These are phyloP conservation scores for Aldrovandia affinis DNA, from an alignment of 2,797 vertebrate species.

Conservation along the genomic window DNA sequence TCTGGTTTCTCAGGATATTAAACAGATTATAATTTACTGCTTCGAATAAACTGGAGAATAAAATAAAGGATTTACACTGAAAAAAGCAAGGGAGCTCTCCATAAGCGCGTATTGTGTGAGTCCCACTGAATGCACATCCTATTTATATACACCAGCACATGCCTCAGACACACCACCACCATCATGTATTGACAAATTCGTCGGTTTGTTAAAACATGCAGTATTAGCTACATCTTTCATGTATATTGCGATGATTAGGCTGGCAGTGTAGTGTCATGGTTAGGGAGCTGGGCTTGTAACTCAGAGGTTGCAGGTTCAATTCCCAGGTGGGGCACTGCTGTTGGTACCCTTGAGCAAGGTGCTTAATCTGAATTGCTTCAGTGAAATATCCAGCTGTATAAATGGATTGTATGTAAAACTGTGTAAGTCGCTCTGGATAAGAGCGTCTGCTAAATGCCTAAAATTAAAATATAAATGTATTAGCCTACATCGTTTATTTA, in stretches of 20 bases:
- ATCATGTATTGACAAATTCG: neutral
- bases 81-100: neutral
- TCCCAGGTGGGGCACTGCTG: too few species aligned
- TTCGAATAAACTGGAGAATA: neutral
- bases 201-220: neutral
- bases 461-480: too few species aligned
- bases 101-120: neutral
- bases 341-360: too few species aligned
- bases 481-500: neutral
- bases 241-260: neutral
- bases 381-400: too few species aligned
- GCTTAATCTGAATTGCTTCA: too few species aligned
- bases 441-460: too few species aligned
- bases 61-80: slow-evolving; percentile 5
- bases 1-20: neutral
- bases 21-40: neutral
- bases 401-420: too few species aligned
- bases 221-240: neutral
- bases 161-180: neutral
- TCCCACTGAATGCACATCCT: neutral
- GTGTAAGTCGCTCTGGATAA: too few species aligned
- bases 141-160: neutral
- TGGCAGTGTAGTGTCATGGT: too few species aligned
- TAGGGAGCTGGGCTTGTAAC: too few species aligned
- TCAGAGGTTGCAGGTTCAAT: too few species aligned